Percentiles rank a stretch among this genome's conserved stretches.
Evolutionary conservation across 2,797 vertebrate genomes (phyloP).

Genomic region (Ctenopoma multispine): DNA sequence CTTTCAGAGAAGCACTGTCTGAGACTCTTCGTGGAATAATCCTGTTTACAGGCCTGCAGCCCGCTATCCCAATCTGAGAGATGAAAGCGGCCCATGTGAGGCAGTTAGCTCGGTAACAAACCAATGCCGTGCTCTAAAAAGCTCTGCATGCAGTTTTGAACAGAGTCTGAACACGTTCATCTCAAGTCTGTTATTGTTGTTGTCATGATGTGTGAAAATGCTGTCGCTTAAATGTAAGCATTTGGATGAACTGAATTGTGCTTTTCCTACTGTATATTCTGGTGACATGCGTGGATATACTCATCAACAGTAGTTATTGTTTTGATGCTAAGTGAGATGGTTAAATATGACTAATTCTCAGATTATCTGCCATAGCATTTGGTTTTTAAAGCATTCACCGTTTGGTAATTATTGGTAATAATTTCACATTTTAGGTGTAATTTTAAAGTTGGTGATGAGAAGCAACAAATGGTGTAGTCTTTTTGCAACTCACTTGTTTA

Average conservation of each 20-base stretch:
- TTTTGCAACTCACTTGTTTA: conserved; percentile 7
- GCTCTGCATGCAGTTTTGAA: conserved; percentile 51
- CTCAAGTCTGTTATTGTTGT: conserved; percentile 36
- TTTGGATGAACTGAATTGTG: conserved; percentile 35
- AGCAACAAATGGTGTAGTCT: conserved; percentile 11
- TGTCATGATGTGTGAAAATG: conserved; percentile 46
- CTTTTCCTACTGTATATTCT: conserved; percentile 20
- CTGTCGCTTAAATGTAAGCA: conserved; percentile 36
- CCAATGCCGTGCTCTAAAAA: conserved; percentile 39
- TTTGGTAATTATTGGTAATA: conserved; percentile 6
- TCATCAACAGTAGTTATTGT: conserved; percentile 25
- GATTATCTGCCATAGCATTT: conserved; percentile 2
- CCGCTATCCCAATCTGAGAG: conserved; percentile 46
- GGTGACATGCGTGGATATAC: conserved; percentile 46
- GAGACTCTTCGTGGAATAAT: conserved; percentile 52
- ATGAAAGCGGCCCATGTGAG: conserved; percentile 55
- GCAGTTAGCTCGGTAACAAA: conserved; percentile 45
- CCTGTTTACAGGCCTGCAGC: conserved; percentile 58
- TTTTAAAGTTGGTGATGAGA: conserved; percentile 7
- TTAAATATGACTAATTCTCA: conserved; percentile 3
- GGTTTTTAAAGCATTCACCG: conserved; percentile 1
- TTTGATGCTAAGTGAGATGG: conserved; percentile 17
- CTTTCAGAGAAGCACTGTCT: conserved; percentile 45
- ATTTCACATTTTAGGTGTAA: conserved; percentile 8
- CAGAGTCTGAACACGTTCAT: conserved; percentile 13